Evolutionary conservation across 1,140 invertebrate genomes (phyloP).

Genomic region (Hypothenemus hampei): DNA sequence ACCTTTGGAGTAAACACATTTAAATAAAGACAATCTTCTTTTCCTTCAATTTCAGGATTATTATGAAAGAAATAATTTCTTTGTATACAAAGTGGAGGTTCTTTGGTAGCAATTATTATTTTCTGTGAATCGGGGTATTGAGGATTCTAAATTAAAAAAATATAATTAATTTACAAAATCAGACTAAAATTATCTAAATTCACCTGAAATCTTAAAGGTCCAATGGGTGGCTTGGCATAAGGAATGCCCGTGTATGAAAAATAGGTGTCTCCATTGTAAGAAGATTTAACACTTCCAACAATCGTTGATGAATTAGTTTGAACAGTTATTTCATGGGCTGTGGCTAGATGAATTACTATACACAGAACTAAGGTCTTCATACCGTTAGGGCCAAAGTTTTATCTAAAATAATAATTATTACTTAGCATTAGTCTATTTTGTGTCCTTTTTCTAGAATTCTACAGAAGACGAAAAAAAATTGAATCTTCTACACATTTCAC

Average conservation of each 20-base stretch:
- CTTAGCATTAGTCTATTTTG: too few species aligned
- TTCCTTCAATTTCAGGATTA: conserved; percentile 40
- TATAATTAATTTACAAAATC: neutral
- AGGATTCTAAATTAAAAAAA: conserved; percentile 49
- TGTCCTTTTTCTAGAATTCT: too few species aligned
- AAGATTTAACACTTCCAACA: too few species aligned
- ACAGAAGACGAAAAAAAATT: too few species aligned
- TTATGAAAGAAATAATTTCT: conserved; percentile 48
- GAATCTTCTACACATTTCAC: too few species aligned
- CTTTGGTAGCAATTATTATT: conserved; percentile 52
- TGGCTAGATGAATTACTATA: too few species aligned
- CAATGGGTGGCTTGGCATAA: conserved; percentile 70
- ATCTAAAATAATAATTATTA: too few species aligned
- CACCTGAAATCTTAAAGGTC: conserved; percentile 61
- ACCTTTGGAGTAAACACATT: conserved; percentile 47
- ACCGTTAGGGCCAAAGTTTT: too few species aligned
- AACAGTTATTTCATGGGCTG: too few species aligned
- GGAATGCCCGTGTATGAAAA: conserved; percentile 72
- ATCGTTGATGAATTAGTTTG: too few species aligned
- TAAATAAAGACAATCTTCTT: conserved; percentile 49
- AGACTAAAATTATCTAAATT: neutral
- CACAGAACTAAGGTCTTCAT: too few species aligned
- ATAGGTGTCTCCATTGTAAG: neutral
- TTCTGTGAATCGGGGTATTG: conserved; percentile 55
- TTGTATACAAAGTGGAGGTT: conserved; percentile 64